Conservation (phyloP, 2,888 invertebrate species). For the Meiosimyza decipiens region DNA sequence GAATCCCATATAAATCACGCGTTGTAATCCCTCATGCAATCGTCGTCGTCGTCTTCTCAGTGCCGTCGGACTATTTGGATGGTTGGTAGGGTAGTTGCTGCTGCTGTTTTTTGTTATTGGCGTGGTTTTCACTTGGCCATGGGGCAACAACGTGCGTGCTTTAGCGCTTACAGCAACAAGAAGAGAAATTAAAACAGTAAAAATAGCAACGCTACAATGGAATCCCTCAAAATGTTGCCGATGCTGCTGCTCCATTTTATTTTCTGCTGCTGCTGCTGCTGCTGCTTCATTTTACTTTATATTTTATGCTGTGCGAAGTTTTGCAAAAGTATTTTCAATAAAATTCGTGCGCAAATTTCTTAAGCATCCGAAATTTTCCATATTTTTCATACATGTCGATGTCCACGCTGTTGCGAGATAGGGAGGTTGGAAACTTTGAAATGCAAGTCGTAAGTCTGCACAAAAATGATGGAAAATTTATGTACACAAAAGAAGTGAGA, state of each 20-base stretch:
- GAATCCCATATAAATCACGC: constrained; percentile 68
- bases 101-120: neutral
- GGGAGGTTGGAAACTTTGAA: no score
- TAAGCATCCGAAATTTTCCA: constrained; percentile 11
- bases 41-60: constrained; percentile 57
- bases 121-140: neutral
- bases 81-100: no score
- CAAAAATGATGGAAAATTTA: no score
- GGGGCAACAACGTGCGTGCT: constrained; percentile 20
- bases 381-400: no score
- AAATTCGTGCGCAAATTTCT: constrained; percentile 28
- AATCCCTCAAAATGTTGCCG: constrained; percentile 5
- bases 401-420: neutral
- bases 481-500: no score
- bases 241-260: neutral
- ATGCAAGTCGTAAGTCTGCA: no score
- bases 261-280: neutral
- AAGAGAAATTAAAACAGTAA: neutral
- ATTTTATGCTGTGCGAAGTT: constrained; percentile 23
- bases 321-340: constrained; percentile 16
- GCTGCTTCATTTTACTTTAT: neutral
- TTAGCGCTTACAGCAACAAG: neutral
- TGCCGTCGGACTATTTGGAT: no score
- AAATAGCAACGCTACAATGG: neutral
- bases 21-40: constrained; percentile 68